phyloP scores from a whole-genome alignment of 2,113 vertebrate genomes.

The Tringa solitaria region DNA sequence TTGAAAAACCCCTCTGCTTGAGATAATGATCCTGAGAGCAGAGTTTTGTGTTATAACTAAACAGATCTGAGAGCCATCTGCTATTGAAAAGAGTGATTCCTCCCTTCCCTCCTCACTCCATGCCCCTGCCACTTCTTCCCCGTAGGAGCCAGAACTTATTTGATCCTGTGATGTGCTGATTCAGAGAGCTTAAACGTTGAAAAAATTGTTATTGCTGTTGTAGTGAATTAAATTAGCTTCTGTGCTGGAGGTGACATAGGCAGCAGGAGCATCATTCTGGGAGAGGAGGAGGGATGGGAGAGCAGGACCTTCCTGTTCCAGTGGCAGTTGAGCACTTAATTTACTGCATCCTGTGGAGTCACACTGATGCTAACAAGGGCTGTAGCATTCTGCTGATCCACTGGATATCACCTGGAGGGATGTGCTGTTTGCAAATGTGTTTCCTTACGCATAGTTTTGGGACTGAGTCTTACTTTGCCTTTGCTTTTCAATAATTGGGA shows the following conservation, averaged over 20 bases:
- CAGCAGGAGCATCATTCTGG: neutral
- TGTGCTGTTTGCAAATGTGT: neutral
- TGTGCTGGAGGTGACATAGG: neutral
- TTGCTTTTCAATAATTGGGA: neutral
- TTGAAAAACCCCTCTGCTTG: neutral
- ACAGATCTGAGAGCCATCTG: neutral
- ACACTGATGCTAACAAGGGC: neutral
- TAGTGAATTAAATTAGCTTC: neutral
- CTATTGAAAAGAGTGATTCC: neutral
- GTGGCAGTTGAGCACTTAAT: neutral
- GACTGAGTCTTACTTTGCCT: neutral
- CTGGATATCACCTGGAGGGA: neutral
- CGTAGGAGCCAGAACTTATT: neutral
- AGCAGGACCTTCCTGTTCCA: conserved; percentile 41
- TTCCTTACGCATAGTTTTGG: neutral
- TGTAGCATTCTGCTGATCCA: neutral
- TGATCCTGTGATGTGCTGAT: neutral
- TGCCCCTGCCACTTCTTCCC: neutral
- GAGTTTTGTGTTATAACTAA: neutral
- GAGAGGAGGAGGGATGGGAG: neutral
- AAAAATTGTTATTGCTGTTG: neutral
- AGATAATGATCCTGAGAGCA: neutral
- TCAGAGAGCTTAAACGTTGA: neutral
- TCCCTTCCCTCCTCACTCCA: neutral
- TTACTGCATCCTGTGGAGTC: neutral